Percentiles rank a stretch among this genome's conserved stretches.
These are phyloP conservation scores for Hymenopus coronatus DNA, from an alignment of 2,888 invertebrate species.

Conservation along the genomic window DNA sequence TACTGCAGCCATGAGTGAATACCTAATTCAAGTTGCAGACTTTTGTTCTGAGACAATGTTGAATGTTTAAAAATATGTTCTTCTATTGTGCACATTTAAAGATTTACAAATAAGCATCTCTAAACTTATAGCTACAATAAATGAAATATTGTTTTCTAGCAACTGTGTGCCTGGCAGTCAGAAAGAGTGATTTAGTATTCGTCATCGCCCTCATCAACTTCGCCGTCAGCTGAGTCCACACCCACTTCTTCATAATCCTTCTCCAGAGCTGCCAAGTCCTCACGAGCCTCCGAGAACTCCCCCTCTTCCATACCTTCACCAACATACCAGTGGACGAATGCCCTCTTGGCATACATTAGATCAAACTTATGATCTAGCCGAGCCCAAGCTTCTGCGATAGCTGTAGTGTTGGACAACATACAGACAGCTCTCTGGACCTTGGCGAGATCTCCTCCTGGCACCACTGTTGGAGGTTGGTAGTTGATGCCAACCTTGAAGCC, in stretches of 20 bases:
- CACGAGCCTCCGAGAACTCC: slow-evolving; percentile 73
- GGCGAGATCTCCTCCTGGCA: slow-evolving; percentile 54
- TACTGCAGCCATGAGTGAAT: too few species aligned
- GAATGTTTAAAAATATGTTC: too few species aligned
- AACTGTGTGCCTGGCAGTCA: too few species aligned
- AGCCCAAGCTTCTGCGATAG: slow-evolving; percentile 66
- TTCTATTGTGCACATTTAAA: too few species aligned
- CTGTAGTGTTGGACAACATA: slow-evolving; percentile 67
- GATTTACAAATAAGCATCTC: too few species aligned
- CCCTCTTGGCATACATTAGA: slow-evolving; percentile 66
- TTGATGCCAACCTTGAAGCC: slow-evolving; percentile 47
- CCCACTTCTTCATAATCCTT: slow-evolving; percentile 79
- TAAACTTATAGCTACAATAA: too few species aligned
- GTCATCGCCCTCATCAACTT: slow-evolving; percentile 55
- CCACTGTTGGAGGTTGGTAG: slow-evolving; percentile 52
- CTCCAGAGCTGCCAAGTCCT: slow-evolving; percentile 77
- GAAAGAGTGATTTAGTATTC: slow-evolving; percentile 58
- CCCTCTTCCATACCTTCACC: slow-evolving; percentile 65
- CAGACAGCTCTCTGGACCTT: slow-evolving; percentile 63
- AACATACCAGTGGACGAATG: slow-evolving; percentile 74
- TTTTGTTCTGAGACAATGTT: too few species aligned
- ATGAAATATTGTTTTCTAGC: too few species aligned
- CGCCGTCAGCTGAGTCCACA: slow-evolving; percentile 58
- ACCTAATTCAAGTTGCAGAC: too few species aligned
- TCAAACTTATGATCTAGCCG: slow-evolving; percentile 67